phyloP scores from a whole-genome alignment of 2,888 invertebrate genomes.

The Fragum fragum region DNA sequence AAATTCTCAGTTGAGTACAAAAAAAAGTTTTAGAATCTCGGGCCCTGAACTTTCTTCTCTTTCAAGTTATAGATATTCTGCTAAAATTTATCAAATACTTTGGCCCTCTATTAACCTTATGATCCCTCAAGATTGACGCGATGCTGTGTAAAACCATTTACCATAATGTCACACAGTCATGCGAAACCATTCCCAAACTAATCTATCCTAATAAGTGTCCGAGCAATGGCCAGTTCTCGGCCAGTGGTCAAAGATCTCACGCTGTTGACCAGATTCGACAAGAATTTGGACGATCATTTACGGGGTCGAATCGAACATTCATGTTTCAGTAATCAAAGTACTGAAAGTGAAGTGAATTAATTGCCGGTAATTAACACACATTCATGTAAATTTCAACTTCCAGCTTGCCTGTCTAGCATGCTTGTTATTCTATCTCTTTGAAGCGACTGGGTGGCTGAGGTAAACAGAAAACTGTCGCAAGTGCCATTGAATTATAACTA shows the following conservation, averaged over 20 bases:
- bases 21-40: no score
- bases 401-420: neutral
- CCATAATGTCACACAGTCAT: slow-evolving; percentile 25
- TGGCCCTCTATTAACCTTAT: slow-evolving; percentile 10
- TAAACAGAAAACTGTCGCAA: no score
- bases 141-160: slow-evolving; percentile 16
- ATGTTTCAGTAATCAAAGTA: slow-evolving; percentile 39
- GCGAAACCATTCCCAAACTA: slow-evolving; percentile 24
- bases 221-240: slow-evolving; percentile 20
- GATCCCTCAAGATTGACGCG: slow-evolving; percentile 2
- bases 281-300: slow-evolving; percentile 9
- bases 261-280: slow-evolving; percentile 27
- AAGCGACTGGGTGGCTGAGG: neutral
- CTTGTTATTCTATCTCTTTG: slow-evolving; percentile 7
- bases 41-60: no score
- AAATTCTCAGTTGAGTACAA: no score
- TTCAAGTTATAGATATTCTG: neutral
- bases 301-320: slow-evolving; percentile 11
- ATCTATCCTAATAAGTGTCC: slow-evolving; percentile 21
- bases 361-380: slow-evolving; percentile 38
- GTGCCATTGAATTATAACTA: no score
- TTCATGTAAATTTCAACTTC: slow-evolving; percentile 42
- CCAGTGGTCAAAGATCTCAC: slow-evolving; percentile 47
- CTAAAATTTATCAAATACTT: neutral
- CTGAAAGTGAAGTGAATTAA: slow-evolving; percentile 37